Conservation (phyloP, 2,797 vertebrate species). For the Odontamblyopus lacepedii region DNA sequence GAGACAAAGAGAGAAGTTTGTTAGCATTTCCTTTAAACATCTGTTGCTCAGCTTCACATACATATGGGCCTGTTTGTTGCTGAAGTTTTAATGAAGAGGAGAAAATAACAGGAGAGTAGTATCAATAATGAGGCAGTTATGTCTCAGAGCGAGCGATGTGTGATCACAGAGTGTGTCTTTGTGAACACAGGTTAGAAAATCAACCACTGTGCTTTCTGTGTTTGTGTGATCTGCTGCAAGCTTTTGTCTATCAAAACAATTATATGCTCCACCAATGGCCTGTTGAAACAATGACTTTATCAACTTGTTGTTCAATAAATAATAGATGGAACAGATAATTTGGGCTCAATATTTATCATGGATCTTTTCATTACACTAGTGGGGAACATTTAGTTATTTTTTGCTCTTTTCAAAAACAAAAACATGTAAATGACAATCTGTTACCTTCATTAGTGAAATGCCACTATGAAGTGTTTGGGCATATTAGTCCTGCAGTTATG, state of each 20-base stretch:
- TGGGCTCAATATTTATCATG: not conserved
- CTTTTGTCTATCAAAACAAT: conserved; percentile 10
- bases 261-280: not conserved
- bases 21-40: conserved; percentile 55
- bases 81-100: conserved; percentile 37
- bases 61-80: conserved; percentile 50
- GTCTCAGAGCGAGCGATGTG: conserved; percentile 26
- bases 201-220: not conserved
- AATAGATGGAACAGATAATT: not conserved
- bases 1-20: conserved; percentile 59
- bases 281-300: not conserved
- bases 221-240: not conserved
- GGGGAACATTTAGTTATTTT: too few relatives aligned
- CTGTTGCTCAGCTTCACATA: conserved; percentile 43
- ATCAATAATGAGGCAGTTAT: conserved; percentile 50
- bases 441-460: too few relatives aligned
- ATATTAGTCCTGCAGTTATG: too few relatives aligned
- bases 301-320: not conserved
- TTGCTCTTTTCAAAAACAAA: too few relatives aligned
- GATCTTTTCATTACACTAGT: too few relatives aligned
- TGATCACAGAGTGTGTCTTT: conserved; percentile 14
- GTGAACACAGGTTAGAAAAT: conserved; percentile 1
- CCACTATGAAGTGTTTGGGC: too few relatives aligned
- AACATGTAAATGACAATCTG: too few relatives aligned
- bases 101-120: conserved; percentile 12